Conservation (phyloP, 2,888 invertebrate genomes). For the Phymatocera aterrima region DNA sequence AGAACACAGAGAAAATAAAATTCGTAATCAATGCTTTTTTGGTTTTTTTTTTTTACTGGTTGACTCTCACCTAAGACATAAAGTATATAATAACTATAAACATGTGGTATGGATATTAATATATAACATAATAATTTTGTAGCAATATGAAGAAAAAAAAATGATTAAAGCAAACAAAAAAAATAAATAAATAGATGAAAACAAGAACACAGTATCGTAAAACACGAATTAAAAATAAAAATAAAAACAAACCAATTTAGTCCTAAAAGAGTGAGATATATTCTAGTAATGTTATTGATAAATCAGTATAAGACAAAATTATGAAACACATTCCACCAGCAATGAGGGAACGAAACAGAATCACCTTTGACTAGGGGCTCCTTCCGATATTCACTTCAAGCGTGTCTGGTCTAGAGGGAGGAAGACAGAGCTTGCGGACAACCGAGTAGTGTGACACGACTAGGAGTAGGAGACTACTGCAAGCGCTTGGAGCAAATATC, state of each 20-base stretch:
- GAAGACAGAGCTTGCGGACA: no score
- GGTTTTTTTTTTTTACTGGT: neutral
- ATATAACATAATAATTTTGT: slow-evolving; percentile 67
- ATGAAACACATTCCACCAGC: slow-evolving; percentile 63
- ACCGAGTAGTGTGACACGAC: no score
- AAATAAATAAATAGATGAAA: no score
- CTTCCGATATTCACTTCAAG: no score
- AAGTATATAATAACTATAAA: slow-evolving; percentile 40
- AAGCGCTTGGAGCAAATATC: no score
- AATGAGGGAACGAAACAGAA: slow-evolving; percentile 51
- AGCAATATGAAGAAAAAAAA: slow-evolving; percentile 54
- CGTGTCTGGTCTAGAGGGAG: no score
- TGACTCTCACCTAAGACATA: slow-evolving; percentile 21
- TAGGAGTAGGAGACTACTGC: no score
- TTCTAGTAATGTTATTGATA: slow-evolving; percentile 40
- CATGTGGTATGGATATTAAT: slow-evolving; percentile 62
- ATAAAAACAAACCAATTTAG: no score
- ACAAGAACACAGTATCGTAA: slow-evolving; percentile 60
- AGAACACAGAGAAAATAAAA: slow-evolving; percentile 6
- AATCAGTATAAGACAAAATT: slow-evolving; percentile 28
- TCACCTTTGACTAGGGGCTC: no score
- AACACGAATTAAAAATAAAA: slow-evolving; percentile 56
- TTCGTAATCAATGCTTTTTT: neutral
- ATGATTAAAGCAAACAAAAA: no score
- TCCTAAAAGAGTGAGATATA: slow-evolving; percentile 46